Evolutionary conservation across 2,797 vertebrate genomes (phyloP).

Genomic region (Onychomys leucogaster): DNA sequence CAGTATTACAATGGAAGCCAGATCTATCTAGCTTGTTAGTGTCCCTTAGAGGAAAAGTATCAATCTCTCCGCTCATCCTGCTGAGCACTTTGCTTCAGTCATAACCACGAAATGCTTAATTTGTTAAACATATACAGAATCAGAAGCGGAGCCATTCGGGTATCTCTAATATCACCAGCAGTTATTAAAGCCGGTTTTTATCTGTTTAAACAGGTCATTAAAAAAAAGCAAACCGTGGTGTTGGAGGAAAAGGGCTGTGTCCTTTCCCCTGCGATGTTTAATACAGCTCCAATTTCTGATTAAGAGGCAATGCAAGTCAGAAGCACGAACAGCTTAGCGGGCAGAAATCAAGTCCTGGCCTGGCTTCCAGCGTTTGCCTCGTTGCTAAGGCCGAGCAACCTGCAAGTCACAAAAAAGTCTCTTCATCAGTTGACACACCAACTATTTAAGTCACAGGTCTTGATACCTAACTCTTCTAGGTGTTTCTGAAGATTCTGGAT

Average conservation of each 20-base stretch:
- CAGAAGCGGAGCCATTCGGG: constrained; percentile 79
- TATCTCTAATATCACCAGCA: constrained; percentile 70
- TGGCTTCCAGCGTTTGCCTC: background rate
- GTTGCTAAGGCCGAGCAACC: background rate
- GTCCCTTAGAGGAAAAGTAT: background rate
- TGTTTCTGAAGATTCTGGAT: background rate
- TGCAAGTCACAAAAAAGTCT: background rate
- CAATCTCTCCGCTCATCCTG: background rate
- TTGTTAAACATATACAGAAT: constrained; percentile 84
- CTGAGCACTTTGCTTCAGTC: constrained; percentile 83
- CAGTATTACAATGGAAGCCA: background rate
- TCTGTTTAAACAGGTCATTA: constrained; percentile 71
- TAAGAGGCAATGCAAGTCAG: background rate
- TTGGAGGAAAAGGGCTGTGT: constrained; percentile 32
- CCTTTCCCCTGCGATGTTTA: background rate
- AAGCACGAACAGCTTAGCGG: background rate
- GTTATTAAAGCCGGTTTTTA: constrained; percentile 82
- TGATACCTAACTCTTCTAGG: background rate
- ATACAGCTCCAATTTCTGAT: constrained; percentile 44
- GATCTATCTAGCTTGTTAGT: background rate
- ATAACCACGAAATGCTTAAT: constrained; percentile 85
- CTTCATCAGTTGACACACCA: background rate
- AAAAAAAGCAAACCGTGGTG: constrained; percentile 61
- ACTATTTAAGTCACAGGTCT: background rate
- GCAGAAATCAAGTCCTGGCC: background rate